Percentiles rank a stretch among this genome's conserved stretches.
phyloP scores from a whole-genome alignment of 1,140 invertebrate species.

The Alviniconcha marisindica region DNA sequence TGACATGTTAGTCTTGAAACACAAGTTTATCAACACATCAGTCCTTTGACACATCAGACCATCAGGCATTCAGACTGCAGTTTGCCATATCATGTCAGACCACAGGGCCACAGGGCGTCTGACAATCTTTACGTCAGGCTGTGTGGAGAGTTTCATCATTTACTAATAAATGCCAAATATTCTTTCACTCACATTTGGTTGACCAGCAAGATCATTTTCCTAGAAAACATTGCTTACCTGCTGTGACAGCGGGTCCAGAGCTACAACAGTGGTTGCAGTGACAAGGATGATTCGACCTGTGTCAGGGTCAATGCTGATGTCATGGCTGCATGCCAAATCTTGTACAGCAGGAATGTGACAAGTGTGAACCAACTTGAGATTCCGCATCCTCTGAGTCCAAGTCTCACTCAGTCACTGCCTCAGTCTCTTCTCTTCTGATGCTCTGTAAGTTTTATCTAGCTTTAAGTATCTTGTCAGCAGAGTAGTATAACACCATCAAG shows the following conservation, averaged over 20 bases:
- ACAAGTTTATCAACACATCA: too few relatives aligned
- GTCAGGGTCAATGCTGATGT: slow-evolving; percentile 62
- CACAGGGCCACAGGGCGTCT: too few relatives aligned
- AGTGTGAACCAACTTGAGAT: slow-evolving; percentile 17
- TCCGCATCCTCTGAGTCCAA: slow-evolving; percentile 25
- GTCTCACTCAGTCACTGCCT: too few relatives aligned
- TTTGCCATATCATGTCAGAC: too few relatives aligned
- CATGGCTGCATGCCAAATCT: slow-evolving; percentile 42
- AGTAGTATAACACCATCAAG: too few relatives aligned
- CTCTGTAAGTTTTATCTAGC: too few relatives aligned
- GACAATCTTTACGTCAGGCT: background rate
- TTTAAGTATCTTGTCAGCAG: too few relatives aligned
- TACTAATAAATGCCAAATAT: too few relatives aligned
- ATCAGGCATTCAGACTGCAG: too few relatives aligned
- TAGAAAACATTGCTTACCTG: slow-evolving; percentile 45
- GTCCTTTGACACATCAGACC: too few relatives aligned
- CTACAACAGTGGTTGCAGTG: slow-evolving; percentile 44
- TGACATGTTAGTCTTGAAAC: too few relatives aligned
- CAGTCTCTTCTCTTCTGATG: too few relatives aligned
- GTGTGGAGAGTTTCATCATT: background rate
- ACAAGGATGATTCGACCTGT: slow-evolving; percentile 60
- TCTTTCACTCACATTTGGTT: background rate
- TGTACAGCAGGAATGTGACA: slow-evolving; percentile 4
- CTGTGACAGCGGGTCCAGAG: slow-evolving; percentile 51
- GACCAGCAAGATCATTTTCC: background rate